Base-by-base conservation (phyloP, 2,113 vertebrate genomes). In the Hippocampus guttulatus region DNA sequence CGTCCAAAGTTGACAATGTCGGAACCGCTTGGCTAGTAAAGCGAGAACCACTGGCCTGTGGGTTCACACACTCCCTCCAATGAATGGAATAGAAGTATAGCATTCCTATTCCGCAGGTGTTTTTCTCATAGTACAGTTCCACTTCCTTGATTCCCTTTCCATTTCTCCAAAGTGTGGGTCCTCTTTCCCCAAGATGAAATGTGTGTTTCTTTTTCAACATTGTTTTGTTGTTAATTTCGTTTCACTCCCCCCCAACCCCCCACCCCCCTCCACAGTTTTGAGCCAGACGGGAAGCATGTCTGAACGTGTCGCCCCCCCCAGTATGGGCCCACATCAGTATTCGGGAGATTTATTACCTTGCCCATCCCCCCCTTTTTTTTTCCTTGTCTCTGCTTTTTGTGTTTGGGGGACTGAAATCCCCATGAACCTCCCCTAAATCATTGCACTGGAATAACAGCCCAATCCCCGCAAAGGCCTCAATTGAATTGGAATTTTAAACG, bases 301-400 rank as follows among this genome's bases (percentile, higher is more conserved):
- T 73, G 16, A 75, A 86, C 86, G 52, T 70, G 81, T 86, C 2
- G 2, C 23, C 72, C 64, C 2, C 23, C 72, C 64, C 61, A 45
- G 41, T 73, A 71, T 69, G 33, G 68, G 69, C 49, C 79, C 67
- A 75, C 66, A 58, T 68, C 58, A 67, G 66, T 81, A 75, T 81
- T 80, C 30, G 77, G 69, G 81, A 81, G 82, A 75, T 84, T 84
- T 79, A 83, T 64, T 45, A 69, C 58, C 41, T 14, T 58, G 63
- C 69, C 65, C 76, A 58, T 58, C 75, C 57, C 58, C 74, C 54
- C 3, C 41, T 21, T n/a, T n/a, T 71, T 73, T 75, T 69, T 7
- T 30, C 43, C 70, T 72, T 79, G 47, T 71, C 63, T 71, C 25
- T 70, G 64, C 67, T 73, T 78, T 88, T 75, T 83, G 75, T 83